phyloP scores from a whole-genome alignment of 2,888 invertebrate genomes.

The Leptinotarsa haldemani region DNA sequence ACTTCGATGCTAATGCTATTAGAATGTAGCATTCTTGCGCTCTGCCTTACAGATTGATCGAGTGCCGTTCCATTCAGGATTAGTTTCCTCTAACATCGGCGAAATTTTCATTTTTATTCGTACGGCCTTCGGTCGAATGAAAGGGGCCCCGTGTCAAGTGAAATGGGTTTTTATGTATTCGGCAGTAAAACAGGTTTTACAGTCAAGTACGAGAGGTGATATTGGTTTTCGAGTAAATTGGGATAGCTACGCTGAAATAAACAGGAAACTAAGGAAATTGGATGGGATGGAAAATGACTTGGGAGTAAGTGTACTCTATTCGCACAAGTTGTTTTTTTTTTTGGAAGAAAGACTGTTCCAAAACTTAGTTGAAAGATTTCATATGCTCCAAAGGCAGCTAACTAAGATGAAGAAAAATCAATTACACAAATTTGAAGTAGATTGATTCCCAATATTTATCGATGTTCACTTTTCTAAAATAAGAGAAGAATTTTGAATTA shows the following conservation, averaged over 20 bases:
- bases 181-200: conserved; percentile 25
- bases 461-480: too few species aligned
- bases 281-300: background rate
- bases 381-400: too few species aligned
- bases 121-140: conserved; percentile 1
- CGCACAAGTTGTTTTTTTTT: background rate
- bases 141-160: conserved; percentile 21
- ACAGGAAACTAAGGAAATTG: background rate
- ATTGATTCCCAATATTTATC: too few species aligned
- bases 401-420: too few species aligned
- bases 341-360: background rate
- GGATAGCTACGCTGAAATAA: conserved; percentile 7
- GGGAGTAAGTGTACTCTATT: background rate
- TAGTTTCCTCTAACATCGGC: conserved; percentile 34
- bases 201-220: conserved; percentile 18
- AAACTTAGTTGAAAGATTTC: too few species aligned
- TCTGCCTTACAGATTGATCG: conserved; percentile 52
- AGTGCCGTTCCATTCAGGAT: conserved; percentile 39
- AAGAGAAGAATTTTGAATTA: too few species aligned
- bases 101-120: conserved; percentile 41
- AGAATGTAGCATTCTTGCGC: conserved; percentile 55
- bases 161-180: conserved; percentile 30
- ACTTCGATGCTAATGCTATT: conserved; percentile 57
- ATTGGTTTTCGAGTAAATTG: conserved; percentile 19
- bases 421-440: too few species aligned